A percentile compares a stretch with the other conserved stretches of the same genome.
Evolutionary conservation across 2,888 invertebrate species (phyloP).

Genomic region (Amphipyra tragopoginis): DNA sequence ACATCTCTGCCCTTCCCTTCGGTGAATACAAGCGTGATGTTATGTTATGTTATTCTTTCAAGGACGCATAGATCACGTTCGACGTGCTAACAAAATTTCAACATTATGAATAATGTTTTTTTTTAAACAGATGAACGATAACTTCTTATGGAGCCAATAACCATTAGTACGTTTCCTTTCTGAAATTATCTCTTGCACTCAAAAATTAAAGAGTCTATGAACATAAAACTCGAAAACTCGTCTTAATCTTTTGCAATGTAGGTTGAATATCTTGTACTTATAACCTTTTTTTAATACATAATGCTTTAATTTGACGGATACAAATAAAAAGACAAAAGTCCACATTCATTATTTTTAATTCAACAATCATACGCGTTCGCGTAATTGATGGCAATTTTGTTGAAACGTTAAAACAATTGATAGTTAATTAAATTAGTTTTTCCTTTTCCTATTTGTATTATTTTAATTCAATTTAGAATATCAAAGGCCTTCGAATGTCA

Average conservation of each 20-base stretch:
- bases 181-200: conserved; percentile 5
- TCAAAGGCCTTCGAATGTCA: not conserved
- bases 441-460: conserved; percentile 24
- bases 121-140: conserved; percentile 48
- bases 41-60: too few relatives aligned
- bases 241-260: too few relatives aligned
- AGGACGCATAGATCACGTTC: conserved; percentile 66
- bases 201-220: too few relatives aligned
- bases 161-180: conserved; percentile 10
- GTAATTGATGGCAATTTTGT: conserved; percentile 36
- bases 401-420: conserved; percentile 8
- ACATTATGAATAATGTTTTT: conserved; percentile 49
- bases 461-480: conserved; percentile 18
- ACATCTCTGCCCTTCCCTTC: too few relatives aligned
- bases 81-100: conserved; percentile 55
- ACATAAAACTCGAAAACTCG: too few relatives aligned
- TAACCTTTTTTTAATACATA: too few relatives aligned
- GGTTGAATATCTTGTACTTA: too few relatives aligned
- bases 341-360: conserved; percentile 18
- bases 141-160: conserved; percentile 37
- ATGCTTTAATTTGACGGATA: too few relatives aligned
- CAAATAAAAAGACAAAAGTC: too few relatives aligned
- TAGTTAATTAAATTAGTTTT: conserved; percentile 1
- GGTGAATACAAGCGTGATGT: too few relatives aligned
- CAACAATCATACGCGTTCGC: not conserved